phyloP scores from a whole-genome alignment of 1,140 invertebrate species.

The Heliconius eleuchia region DNA sequence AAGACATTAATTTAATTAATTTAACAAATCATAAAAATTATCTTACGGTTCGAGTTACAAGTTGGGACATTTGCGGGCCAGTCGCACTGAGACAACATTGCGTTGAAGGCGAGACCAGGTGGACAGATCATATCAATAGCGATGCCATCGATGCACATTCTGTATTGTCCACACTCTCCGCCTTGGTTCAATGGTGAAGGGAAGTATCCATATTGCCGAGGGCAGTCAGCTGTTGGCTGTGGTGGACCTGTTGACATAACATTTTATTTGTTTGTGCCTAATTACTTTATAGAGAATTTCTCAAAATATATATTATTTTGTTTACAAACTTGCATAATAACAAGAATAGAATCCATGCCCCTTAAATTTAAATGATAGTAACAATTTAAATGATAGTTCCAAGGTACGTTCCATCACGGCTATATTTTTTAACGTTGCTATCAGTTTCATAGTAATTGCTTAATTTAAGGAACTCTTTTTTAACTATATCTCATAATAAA shows the following conservation, averaged over 20 bases:
- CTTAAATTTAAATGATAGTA: too few species aligned
- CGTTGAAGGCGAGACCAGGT: constrained; percentile 92
- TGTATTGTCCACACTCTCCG: constrained; percentile 36
- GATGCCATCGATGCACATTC: constrained; percentile 85
- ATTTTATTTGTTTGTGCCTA: not conserved
- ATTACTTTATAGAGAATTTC: not conserved
- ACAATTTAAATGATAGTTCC: too few species aligned
- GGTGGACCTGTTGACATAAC: constrained; percentile 47
- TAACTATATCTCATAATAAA: too few species aligned
- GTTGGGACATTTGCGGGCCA: constrained; percentile 90
- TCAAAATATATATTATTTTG: not conserved
- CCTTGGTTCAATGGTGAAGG: constrained; percentile 83
- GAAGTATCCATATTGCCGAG: constrained; percentile 92
- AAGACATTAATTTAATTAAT: not conserved
- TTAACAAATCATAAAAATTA: not conserved
- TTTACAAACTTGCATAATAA: not conserved
- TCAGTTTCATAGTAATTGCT: too few species aligned
- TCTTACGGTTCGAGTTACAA: constrained; percentile 86
- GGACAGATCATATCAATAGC: constrained; percentile 85
- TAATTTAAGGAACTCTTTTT: too few species aligned
- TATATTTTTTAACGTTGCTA: too few species aligned
- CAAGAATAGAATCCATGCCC: too few species aligned
- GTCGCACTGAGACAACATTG: constrained; percentile 87
- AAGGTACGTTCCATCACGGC: too few species aligned
- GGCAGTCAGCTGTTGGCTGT: constrained; percentile 88